Conservation (phyloP, 1,140 invertebrate genomes). For the Lepidostoma basale region DNA sequence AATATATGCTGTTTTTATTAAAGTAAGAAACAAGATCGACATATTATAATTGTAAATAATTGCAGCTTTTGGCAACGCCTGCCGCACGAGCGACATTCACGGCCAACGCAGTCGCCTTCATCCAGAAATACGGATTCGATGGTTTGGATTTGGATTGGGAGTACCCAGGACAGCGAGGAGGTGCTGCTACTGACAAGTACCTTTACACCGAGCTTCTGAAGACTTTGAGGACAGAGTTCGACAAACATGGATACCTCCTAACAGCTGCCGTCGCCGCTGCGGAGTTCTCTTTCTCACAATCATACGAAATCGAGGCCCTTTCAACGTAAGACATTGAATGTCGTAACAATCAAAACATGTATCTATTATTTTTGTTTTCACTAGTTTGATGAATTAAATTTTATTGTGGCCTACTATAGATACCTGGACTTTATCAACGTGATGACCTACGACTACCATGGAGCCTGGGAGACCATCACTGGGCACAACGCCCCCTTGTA, state of each 20-base stretch:
- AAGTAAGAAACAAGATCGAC: slow-evolving; percentile 24
- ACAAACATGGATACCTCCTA: slow-evolving; percentile 59
- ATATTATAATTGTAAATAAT: slow-evolving; percentile 51
- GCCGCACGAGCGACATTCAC: slow-evolving; percentile 73
- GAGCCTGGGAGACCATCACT: slow-evolving; percentile 65
- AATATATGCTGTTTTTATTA: no score
- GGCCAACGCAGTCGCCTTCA: slow-evolving; percentile 73
- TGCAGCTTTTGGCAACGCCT: slow-evolving; percentile 74
- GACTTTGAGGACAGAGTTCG: slow-evolving; percentile 65
- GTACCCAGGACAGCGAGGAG: slow-evolving; percentile 65
- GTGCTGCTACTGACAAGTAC: slow-evolving; percentile 48
- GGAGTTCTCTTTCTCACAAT: slow-evolving; percentile 57
- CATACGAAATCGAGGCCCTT: slow-evolving; percentile 65
- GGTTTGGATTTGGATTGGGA: slow-evolving; percentile 91
- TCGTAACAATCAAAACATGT: not conserved
- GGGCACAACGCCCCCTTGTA: slow-evolving; percentile 66
- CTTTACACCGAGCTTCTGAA: slow-evolving; percentile 62
- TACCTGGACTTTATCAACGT: slow-evolving; percentile 71
- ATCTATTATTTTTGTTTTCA: not conserved
- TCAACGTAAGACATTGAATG: slow-evolving; percentile 46
- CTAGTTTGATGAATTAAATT: not conserved
- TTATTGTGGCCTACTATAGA: slow-evolving; percentile 9
- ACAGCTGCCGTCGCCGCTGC: slow-evolving; percentile 68
- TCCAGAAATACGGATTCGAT: slow-evolving; percentile 82
- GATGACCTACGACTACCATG: slow-evolving; percentile 74